These are phyloP conservation scores for Machimus atricapillus DNA, from an alignment of 2,888 invertebrate species.

Conservation along the genomic window DNA sequence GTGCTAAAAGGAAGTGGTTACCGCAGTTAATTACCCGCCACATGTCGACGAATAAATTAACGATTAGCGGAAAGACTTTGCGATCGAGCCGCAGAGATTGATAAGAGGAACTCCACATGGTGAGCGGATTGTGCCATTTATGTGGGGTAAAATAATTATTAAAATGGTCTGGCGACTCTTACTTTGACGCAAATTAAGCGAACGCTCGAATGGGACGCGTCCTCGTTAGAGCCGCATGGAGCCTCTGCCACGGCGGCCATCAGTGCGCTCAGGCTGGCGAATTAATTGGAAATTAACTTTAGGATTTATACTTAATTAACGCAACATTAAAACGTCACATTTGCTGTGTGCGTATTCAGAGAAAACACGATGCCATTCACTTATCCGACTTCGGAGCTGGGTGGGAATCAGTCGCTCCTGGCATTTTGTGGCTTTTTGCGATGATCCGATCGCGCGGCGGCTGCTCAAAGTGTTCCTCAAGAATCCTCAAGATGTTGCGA, in stretches of 20 bases:
- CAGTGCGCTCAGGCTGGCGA: slow-evolving; percentile 7
- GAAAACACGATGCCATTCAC: background rate
- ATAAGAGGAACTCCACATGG: background rate
- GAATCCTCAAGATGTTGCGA: slow-evolving; percentile 9
- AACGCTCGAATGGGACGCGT: background rate
- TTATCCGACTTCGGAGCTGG: background rate
- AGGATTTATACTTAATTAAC: slow-evolving; percentile 48
- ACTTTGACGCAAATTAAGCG: slow-evolving; percentile 2
- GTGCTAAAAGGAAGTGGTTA: slow-evolving; percentile 44
- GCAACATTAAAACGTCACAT: slow-evolving; percentile 47
- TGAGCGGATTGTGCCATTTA: background rate
- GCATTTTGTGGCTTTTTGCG: slow-evolving; percentile 4
- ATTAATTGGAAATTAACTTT: slow-evolving; percentile 48
- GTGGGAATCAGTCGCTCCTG: slow-evolving; percentile 17
- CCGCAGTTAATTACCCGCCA: slow-evolving; percentile 30
- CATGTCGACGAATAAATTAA: slow-evolving; percentile 19
- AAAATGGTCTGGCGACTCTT: slow-evolving; percentile 26
- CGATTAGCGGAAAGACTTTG: background rate
- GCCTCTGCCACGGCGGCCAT: background rate
- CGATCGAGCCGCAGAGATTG: background rate
- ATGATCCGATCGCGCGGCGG: background rate
- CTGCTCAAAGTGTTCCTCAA: slow-evolving; percentile 5
- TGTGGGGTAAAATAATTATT: slow-evolving; percentile 6
- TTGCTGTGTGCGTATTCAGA: slow-evolving; percentile 19
- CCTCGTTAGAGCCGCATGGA: background rate